Base-by-base conservation (phyloP, 2,113 vertebrate genomes). In the Anhinga anhinga region DNA sequence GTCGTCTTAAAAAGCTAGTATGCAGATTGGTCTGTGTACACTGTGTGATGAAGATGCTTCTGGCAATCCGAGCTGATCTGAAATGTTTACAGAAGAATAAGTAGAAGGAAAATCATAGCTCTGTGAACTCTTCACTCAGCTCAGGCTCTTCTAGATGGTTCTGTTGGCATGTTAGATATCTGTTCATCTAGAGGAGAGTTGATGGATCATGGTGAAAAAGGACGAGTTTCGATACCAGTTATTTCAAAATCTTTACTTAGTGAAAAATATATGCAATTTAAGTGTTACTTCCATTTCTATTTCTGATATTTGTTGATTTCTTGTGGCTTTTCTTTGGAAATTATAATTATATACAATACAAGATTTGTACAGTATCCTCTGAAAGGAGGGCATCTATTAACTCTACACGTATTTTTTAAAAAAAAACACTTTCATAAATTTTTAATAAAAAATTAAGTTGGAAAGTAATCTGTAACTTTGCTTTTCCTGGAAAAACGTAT, bases 21-120 rank as follows among this genome's bases (percentile, higher is more conserved):
- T 59, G n/a, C 40, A 56, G 74, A 23, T 44, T 25, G 30, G 8
- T 16, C 78, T 82, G 11, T 63, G 25, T 65, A 19, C 7, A 1
- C 13, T 34, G 61, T 0, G 1, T 4, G 19, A 15, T 20, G 34
- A 42, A 53, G n/a, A 11, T 67, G 84, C 73, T 85, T 74, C 14
- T 83, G 83, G 52, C 38, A 82, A 5, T 44, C 40, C 0, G 0
- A 74, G n/a, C 14, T 67, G 38, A 44, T 3, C 4, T 20, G 50
- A 49, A 49, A 40, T 26, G 9, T 40, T 59, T 34, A 27, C 16
- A 58, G 72, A 62, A 77, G n/a, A n/a, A n/a, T n/a, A n/a, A n/a
- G n/a, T n/a, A 71, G 40, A 36, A n/a, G 15, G 15, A 58, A 72
- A 63, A 22, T 50, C 45, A 8, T 55, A 82, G 71, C 16, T 30